Evolutionary conservation across 2,113 vertebrate species (phyloP).

Genomic region (Cyanoliseus patagonus): DNA sequence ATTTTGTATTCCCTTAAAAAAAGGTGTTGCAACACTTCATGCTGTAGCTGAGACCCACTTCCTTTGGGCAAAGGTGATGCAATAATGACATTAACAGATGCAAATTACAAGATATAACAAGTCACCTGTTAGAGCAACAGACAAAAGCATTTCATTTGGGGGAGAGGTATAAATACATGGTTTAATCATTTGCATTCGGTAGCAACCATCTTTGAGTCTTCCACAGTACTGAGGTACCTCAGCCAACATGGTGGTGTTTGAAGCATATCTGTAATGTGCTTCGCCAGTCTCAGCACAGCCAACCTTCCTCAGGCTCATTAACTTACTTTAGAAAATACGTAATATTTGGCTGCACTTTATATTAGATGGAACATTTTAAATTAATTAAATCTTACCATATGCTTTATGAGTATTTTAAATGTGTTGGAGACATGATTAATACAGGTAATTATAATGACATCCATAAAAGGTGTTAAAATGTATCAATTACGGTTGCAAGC

Average conservation of each 20-base stretch:
- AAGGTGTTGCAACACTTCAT: not conserved
- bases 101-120: not conserved
- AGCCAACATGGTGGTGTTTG: not conserved
- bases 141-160: not conserved
- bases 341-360: not conserved
- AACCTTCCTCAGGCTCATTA: not conserved
- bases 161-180: not conserved
- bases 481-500: not conserved
- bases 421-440: not conserved
- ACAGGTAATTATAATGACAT: not conserved
- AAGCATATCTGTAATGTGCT: not conserved
- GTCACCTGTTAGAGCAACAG: not conserved
- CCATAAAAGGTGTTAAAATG: not conserved
- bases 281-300: not conserved
- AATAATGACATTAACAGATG: slow-evolving; percentile 1
- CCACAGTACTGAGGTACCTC: not conserved
- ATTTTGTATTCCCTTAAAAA: not conserved
- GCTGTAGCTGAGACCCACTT: not conserved
- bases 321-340: not conserved
- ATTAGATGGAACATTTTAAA: not conserved
- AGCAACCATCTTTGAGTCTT: not conserved
- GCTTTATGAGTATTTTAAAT: slow-evolving; percentile 7
- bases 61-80: not conserved
- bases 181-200: not conserved
- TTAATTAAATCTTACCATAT: not conserved